phyloP scores from a whole-genome alignment of 2,797 vertebrate species.

The Threskiornis aethiopicus region DNA sequence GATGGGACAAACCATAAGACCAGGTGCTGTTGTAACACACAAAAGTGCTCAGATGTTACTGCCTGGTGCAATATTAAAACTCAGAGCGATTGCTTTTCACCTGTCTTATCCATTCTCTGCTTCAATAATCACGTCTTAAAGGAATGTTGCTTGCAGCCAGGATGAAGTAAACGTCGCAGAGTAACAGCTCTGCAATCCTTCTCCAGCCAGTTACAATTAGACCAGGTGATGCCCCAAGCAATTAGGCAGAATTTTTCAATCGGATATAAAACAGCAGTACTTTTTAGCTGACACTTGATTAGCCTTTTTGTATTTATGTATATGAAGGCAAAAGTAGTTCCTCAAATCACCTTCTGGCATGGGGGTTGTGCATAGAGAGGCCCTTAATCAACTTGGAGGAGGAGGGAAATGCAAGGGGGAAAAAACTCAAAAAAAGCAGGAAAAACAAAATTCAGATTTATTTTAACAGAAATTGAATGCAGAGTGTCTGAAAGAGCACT shows the following conservation, averaged over 20 bases:
- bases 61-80: not conserved
- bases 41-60: rapidly evolving
- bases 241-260: not conserved
- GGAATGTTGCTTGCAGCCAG: not conserved
- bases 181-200: not conserved
- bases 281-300: not conserved
- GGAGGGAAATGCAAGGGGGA: not conserved
- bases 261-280: not conserved
- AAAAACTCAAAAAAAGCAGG: rapidly evolving
- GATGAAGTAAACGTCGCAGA: not conserved
- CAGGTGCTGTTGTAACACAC: not conserved
- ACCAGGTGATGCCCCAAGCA: not conserved
- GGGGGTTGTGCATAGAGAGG: not conserved
- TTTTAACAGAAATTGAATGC: not conserved
- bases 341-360: not conserved
- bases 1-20: not conserved
- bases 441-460: not conserved
- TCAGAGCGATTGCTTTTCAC: not conserved
- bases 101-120: not conserved
- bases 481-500: not conserved
- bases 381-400: not conserved
- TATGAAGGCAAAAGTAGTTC: not conserved
- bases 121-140: not conserved
- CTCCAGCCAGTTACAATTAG: not conserved
- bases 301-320: not conserved